Evolutionary conservation across 1,140 invertebrate genomes (phyloP), one percentile per base, ranked within the genome.

Genomic region (Coboldia fuscipes): DNA sequence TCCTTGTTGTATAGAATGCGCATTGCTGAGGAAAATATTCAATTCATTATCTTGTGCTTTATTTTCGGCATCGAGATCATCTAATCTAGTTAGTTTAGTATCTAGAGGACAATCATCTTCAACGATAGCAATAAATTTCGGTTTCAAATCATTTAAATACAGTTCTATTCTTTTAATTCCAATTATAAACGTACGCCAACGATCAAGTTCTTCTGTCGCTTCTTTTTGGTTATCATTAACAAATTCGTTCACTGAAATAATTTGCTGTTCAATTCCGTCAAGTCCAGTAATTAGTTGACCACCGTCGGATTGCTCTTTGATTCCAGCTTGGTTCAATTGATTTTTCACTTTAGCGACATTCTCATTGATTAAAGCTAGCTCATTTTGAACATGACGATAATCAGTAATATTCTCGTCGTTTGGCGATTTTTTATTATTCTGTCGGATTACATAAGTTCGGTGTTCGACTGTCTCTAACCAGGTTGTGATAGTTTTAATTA

Each of bases 401-500:
- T 50, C 37, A 42, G 46, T 49, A 30, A 70, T 52, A 45, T 72
- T 70, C 46, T 66, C 57, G 38, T 61, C 51, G 3, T 58, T 61
- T 15, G 63, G 61, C 20, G 61, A 61, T 21, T 65, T 56, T 34
- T 57, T 57, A 6, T 61, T 60, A 45, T 66, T 58, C 42, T 72
- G 66, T 29, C 61, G 58, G 24, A 67, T 64, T 7, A 66, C 42
- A 37, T 75, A 72, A 7, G 83, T 72, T 44, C 70, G 68, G 40
- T 80, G 81, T 51, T 83, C 77, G 39, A 84, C 78, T 16, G 70
- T 79, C 57, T 84, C 76, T 23, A 86, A 47, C 76, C 78, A 83
- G 15, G 68, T 71, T 0, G 75, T 76, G 5, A 86, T 73, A 0
- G 68, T 78, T 50, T 82, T 73, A 18, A 84, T 70, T 2, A 80